Percentiles rank a stretch among this genome's conserved stretches.
Conservation (phyloP, 2,888 invertebrate genomes). For the Diarsia mendica region DNA sequence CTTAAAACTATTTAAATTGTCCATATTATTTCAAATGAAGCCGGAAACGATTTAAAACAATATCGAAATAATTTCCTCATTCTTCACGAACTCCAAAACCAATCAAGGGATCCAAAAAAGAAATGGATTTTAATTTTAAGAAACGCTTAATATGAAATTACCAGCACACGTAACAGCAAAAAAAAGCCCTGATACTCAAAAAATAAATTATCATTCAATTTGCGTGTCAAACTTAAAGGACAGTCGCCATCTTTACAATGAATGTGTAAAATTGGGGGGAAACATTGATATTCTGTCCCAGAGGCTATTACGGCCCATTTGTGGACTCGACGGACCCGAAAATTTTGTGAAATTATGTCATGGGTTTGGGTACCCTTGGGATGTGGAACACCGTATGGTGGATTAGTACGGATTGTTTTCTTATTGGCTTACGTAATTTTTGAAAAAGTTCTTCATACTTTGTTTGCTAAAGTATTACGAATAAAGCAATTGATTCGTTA, state of each 20-base stretch:
- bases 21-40: background rate
- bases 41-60: background rate
- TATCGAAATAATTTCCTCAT: background rate
- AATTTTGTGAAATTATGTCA: constrained; percentile 77
- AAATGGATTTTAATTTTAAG: too few species aligned
- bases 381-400: background rate
- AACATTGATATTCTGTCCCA: constrained; percentile 71
- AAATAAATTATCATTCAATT: constrained; percentile 59
- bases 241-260: constrained; percentile 70
- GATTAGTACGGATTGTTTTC: constrained; percentile 19
- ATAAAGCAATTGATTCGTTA: background rate
- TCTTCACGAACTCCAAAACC: background rate
- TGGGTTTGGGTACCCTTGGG: constrained; percentile 52
- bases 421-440: background rate
- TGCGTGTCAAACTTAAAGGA: constrained; percentile 55
- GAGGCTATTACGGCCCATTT: constrained; percentile 73
- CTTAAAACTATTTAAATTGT: background rate
- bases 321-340: constrained; percentile 73
- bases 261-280: constrained; percentile 68
- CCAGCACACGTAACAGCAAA: background rate
- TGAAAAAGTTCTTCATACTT: background rate
- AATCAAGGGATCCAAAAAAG: constrained; percentile 5
- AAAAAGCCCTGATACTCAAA: constrained; percentile 31
- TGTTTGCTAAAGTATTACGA: background rate
- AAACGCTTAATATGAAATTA: constrained; percentile 8